Evolutionary conservation across 2,113 vertebrate genomes (phyloP).

Genomic region (Anas platyrhynchos): DNA sequence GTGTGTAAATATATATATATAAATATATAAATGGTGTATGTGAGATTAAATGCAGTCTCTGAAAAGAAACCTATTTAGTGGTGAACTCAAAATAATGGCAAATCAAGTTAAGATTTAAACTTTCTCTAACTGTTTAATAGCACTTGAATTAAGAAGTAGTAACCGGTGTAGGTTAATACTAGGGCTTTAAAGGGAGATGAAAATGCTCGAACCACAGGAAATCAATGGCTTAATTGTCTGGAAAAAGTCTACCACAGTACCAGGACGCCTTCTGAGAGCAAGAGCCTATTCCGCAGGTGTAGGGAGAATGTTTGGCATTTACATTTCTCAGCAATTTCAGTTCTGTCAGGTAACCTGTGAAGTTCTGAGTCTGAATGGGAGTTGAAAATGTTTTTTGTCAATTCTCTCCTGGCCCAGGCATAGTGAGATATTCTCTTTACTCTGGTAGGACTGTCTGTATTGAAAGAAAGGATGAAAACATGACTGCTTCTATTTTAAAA

Average conservation of each 20-base stretch:
- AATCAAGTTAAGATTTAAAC: not conserved
- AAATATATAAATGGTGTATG: not conserved
- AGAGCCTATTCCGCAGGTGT: not conserved
- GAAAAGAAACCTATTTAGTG: not conserved
- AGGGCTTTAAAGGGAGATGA: not conserved
- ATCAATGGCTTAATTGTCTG: slow-evolving; percentile 48
- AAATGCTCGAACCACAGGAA: not conserved
- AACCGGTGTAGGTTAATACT: not conserved
- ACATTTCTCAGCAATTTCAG: not conserved
- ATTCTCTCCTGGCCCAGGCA: too few species aligned
- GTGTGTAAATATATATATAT: not conserved
- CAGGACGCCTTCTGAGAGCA: slow-evolving; percentile 13
- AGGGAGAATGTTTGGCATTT: not conserved
- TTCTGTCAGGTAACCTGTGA: not conserved
- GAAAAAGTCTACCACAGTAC: slow-evolving; percentile 30
- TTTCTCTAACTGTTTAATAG: not conserved
- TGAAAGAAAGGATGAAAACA: too few species aligned
- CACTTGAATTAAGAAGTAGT: slow-evolving; percentile 27
- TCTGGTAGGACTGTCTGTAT: not conserved
- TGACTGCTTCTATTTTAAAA: not conserved
- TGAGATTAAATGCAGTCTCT: not conserved
- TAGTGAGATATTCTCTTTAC: not conserved
- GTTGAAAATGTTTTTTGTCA: not conserved
- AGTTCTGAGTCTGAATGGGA: not conserved
- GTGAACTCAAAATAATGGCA: not conserved